Conservation (phyloP, 2,888 invertebrate genomes). For the Noctua janthe region DNA sequence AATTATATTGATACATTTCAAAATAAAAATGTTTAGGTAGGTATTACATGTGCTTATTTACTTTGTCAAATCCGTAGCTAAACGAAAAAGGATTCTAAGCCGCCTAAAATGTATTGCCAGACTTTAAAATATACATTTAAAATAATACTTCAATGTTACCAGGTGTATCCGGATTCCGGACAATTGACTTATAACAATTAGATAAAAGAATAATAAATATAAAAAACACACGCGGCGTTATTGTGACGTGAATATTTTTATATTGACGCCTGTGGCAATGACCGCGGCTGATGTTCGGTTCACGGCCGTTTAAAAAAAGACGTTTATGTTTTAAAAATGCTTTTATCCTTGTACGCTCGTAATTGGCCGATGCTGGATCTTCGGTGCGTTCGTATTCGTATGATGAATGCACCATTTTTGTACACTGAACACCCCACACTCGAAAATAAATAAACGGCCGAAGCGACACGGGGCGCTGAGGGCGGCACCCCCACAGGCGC, state of each 20-base stretch:
- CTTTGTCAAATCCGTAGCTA: not conserved
- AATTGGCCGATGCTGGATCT: slow-evolving; percentile 66
- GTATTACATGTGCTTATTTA: not conserved
- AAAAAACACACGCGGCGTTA: slow-evolving; percentile 70
- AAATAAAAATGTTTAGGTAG: not conserved
- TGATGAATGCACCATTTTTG: slow-evolving; percentile 71
- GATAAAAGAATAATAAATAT: slow-evolving; percentile 48
- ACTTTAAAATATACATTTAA: not conserved
- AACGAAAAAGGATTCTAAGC: not conserved
- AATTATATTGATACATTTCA: not conserved
- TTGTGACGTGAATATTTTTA: slow-evolving; percentile 87
- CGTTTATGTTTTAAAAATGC: slow-evolving; percentile 76
- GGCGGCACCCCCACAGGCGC: slow-evolving; percentile 77
- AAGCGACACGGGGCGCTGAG: slow-evolving; percentile 70
- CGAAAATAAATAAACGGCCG: slow-evolving; percentile 85
- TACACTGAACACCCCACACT: slow-evolving; percentile 80
- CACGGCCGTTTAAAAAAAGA: slow-evolving; percentile 87
- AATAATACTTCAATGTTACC: slow-evolving; percentile 9
- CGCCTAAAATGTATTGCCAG: slow-evolving; percentile 2
- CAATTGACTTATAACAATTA: slow-evolving; percentile 60
- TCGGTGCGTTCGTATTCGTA: slow-evolving; percentile 62
- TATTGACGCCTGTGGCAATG: slow-evolving; percentile 88
- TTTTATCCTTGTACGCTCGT: slow-evolving; percentile 73
- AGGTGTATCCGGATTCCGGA: slow-evolving; percentile 44
- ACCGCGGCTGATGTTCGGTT: slow-evolving; percentile 85